phyloP scores from a whole-genome alignment of 2,113 vertebrate genomes.

The Passer montanus region DNA sequence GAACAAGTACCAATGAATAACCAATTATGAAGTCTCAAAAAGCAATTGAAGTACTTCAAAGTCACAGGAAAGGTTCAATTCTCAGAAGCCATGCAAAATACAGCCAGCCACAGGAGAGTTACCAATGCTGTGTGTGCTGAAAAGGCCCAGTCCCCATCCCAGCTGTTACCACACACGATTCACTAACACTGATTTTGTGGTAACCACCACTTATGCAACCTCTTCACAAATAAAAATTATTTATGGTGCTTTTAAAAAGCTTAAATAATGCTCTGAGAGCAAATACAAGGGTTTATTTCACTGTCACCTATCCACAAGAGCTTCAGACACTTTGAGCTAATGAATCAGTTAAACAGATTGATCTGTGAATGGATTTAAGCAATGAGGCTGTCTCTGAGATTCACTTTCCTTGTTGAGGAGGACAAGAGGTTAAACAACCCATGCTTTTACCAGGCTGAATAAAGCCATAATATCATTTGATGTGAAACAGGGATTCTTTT shows the following conservation, averaged over 20 bases:
- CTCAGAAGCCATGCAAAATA: not conserved
- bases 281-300: not conserved
- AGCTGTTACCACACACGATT: rapidly evolving
- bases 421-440: not conserved
- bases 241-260: not conserved
- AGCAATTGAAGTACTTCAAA: not conserved
- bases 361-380: not conserved
- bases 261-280: not conserved
- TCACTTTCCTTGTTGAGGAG: not conserved
- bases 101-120: not conserved
- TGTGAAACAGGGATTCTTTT: not conserved
- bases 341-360: not conserved
- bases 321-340: not conserved
- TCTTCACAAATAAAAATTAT: not conserved
- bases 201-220: not conserved
- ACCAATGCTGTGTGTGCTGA: not conserved
- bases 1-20: not conserved
- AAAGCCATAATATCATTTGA: not conserved
- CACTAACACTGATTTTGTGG: not conserved
- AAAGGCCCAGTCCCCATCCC: not conserved
- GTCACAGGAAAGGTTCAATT: not conserved
- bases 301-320: not conserved
- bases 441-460: not conserved
- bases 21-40: not conserved
- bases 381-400: not conserved